Evolutionary conservation across 1,140 invertebrate species (phyloP).

Genomic region (Cydia pomonella): DNA sequence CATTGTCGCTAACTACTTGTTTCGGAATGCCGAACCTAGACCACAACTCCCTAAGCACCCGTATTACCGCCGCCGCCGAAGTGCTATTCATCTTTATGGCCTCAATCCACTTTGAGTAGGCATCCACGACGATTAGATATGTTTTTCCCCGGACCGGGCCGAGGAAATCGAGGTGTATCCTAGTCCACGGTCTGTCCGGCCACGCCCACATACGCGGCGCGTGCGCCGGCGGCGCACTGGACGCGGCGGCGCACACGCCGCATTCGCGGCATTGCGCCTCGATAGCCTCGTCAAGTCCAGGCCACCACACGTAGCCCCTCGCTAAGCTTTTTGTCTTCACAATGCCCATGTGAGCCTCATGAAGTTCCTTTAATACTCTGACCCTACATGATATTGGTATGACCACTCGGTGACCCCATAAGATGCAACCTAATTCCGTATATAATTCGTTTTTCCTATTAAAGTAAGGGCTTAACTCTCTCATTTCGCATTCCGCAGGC

Average conservation of each 20-base stretch:
- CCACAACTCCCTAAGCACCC: no score
- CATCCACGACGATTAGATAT: background rate
- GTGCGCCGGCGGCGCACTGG: background rate
- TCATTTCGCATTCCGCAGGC: background rate
- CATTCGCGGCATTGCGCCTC: constrained; percentile 41
- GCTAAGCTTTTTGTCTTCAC: constrained; percentile 51
- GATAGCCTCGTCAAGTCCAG: constrained; percentile 66
- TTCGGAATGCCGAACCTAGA: no score
- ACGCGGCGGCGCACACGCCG: constrained; percentile 11
- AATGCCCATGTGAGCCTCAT: constrained; percentile 55
- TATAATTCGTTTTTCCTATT: constrained; percentile 41
- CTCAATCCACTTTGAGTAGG: no score
- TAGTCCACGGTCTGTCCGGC: no score
- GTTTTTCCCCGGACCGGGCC: background rate
- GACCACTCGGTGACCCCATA: constrained; percentile 49
- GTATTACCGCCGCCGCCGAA: no score
- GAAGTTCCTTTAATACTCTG: constrained; percentile 47
- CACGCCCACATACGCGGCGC: constrained; percentile 2
- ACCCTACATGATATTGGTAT: constrained; percentile 44
- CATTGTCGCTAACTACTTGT: no score
- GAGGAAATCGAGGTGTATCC: constrained; percentile 27
- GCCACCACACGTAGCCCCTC: constrained; percentile 70
- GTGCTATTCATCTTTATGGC: no score
- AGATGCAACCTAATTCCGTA: constrained; percentile 43
- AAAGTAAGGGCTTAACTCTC: constrained; percentile 34